Evolutionary conservation across 2,797 vertebrate species (phyloP), one percentile per base, ranked within the genome.

Genomic region (Smutsia temminckii): DNA sequence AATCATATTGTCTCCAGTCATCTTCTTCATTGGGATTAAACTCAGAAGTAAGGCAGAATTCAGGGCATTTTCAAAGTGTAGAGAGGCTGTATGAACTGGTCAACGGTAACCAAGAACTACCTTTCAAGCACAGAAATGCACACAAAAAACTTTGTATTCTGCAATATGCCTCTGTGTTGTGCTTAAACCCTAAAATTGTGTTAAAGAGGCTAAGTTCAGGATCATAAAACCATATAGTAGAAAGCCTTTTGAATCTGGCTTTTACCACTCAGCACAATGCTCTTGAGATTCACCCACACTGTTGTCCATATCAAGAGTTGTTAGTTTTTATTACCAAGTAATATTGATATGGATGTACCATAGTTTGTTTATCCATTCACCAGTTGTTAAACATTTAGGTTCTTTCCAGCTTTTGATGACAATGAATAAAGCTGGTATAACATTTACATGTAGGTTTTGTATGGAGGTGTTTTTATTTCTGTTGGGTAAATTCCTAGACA

Each of bases 401-500:
- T 92, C n/a, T 77, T 91, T 64, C 46, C 29, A 93, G 55, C 21
- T 85, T 77, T 92, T 72, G 40, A n/a, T 92, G 53, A 37, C 61
- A 57, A 32, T 40, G n/a, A 85, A 66, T 68, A 89, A 85, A 78
- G 29, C n/a, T 83, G 40, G 85, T 77, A n/a, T 11, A 74, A 86
- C 27, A 66, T 53, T 51, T 85, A 21, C 16, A 53, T 89, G 51
- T 18, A 79, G n/a, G 20, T 66, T 92, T 90, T 92, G 59, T 86
- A 51, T 86, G 49, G 59, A 64, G 8, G 16, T 72, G 57, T 75
- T 3, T 94, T 71, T 27, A 74, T 79, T 96, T 90, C 46, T 84
- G 27, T 75, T 89, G 37, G 34, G 25, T 94, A 79, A 87, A 87
- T 75, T 87, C 49, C 46, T 93, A 69, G 80, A 87, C 80, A 69